Evolutionary conservation across 2,888 invertebrate species (phyloP), one percentile per base, ranked within the genome.

Genomic region (Plagodis pulveraria): DNA sequence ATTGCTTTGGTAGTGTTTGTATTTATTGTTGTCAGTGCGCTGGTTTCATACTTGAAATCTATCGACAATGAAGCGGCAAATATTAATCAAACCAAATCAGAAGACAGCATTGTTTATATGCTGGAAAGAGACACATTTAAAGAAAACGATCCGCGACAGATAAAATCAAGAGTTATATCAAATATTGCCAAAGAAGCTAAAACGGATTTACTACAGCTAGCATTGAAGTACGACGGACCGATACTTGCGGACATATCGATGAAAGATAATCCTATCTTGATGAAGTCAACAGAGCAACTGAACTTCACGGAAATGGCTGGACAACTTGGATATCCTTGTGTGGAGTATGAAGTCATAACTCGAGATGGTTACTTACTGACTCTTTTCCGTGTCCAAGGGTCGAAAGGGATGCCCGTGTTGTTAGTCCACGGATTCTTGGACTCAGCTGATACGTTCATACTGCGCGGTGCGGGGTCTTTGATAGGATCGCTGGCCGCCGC

Each of bases 401-500:
- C 65, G 7, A 59, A 40, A 6, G 44, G 41, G 0, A n/a, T 32
- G n/a, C 72, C 78, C 0, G 62, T 78, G 1, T 56, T 79, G 0
- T 40, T 80, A 5, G 56, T 73, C 41, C 83, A 81, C 48, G 80
- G 77, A 0, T 38, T 77, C 2, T 11, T 62, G 0, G 73, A 74
- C 38, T 65, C 73, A 2, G 46, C 72, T 0, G 77, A 80, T 50
- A 61, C 67, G 5, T 81, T 70, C 70, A 56, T 81, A 10, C 38
- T 76, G 0, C 67, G 77, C 51, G 77, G 76, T 0, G 58, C 73
- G 6, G 42, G n/a, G 0, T 79, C 79, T 0, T 42, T 80, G 0
- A 71, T 65, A 0, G 56, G 70, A 5, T 53, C 58, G 5, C 69
- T 94, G 43, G 87, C 90, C 0, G 86, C 90, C 45, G 73, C 73